These are phyloP conservation scores for Drosophila biarmipes DNA, from an alignment of 1,140 invertebrate species.

Conservation along the genomic window DNA sequence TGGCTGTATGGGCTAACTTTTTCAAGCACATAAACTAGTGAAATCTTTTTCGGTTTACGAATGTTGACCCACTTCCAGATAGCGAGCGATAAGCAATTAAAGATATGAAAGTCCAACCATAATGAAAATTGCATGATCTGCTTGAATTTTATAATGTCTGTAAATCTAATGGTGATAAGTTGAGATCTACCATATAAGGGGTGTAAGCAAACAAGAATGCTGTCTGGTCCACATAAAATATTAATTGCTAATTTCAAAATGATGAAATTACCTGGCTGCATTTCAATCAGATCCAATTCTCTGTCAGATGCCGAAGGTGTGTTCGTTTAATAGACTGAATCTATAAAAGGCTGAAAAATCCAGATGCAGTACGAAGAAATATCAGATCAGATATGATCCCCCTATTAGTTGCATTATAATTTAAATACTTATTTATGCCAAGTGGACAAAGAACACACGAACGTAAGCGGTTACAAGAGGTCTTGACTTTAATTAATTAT, in stretches of 20 bases:
- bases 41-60: constrained; percentile 1
- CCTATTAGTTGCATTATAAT: constrained; percentile 7
- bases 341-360: constrained; percentile 2
- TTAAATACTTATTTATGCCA: constrained; percentile 25
- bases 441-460: constrained; percentile 1
- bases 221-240: constrained; percentile 56
- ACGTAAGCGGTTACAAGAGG: neutral
- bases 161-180: neutral
- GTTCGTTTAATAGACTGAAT: constrained; percentile 3
- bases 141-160: neutral
- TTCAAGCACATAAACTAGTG: neutral
- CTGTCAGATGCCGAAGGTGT: constrained; percentile 22
- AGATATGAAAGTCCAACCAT: neutral
- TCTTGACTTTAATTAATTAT: constrained; percentile 25
- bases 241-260: constrained; percentile 56
- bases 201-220: constrained; percentile 45
- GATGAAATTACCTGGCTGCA: constrained; percentile 66
- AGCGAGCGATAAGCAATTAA: constrained; percentile 8
- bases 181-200: constrained; percentile 11
- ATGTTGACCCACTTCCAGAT: constrained; percentile 6
- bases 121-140: neutral
- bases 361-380: constrained; percentile 3
- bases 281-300: constrained; percentile 55
- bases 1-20: neutral
- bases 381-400: constrained; percentile 14